Conservation (phyloP, 2,797 vertebrate species). For the Kryptopterus vitreolus region DNA sequence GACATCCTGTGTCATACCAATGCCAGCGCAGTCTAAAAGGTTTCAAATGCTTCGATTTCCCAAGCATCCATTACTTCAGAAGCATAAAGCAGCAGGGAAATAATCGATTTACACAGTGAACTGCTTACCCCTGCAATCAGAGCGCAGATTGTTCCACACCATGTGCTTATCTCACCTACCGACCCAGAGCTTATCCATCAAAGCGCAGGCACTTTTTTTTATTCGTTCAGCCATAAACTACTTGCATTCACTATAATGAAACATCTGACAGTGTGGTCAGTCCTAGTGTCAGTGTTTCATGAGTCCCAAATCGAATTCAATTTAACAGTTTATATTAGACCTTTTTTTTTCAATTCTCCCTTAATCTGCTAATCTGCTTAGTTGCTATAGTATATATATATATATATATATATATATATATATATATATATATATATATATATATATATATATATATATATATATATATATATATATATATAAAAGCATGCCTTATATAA, state of each 20-base stretch:
- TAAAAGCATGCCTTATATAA: too few relatives aligned
- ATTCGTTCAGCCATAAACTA: background rate
- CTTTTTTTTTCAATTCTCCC: too few relatives aligned
- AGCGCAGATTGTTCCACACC: slow-evolving; percentile 29
- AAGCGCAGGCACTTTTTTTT: background rate
- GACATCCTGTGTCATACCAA: slow-evolving; percentile 11
- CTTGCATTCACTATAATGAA: background rate
- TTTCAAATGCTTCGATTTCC: slow-evolving; percentile 46
- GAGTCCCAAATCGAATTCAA: background rate
- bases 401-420: too few relatives aligned
- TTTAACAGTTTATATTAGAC: background rate
- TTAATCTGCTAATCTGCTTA: background rate
- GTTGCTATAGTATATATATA: too few relatives aligned
- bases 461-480: too few relatives aligned
- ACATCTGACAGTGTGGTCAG: background rate
- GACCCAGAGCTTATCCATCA: slow-evolving; percentile 21
- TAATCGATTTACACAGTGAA: slow-evolving; percentile 43
- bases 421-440: too few relatives aligned
- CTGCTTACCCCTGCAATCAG: slow-evolving; percentile 38
- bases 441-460: too few relatives aligned
- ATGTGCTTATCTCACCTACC: slow-evolving; percentile 35
- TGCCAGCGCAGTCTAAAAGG: slow-evolving; percentile 21
- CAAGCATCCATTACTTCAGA: slow-evolving; percentile 44
- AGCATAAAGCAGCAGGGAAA: slow-evolving; percentile 43
- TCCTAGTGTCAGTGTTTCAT: background rate